A percentile compares a stretch with the other conserved stretches of the same genome.
Evolutionary conservation across 2,888 invertebrate species (phyloP).

Genomic region (Saturnia japonica): DNA sequence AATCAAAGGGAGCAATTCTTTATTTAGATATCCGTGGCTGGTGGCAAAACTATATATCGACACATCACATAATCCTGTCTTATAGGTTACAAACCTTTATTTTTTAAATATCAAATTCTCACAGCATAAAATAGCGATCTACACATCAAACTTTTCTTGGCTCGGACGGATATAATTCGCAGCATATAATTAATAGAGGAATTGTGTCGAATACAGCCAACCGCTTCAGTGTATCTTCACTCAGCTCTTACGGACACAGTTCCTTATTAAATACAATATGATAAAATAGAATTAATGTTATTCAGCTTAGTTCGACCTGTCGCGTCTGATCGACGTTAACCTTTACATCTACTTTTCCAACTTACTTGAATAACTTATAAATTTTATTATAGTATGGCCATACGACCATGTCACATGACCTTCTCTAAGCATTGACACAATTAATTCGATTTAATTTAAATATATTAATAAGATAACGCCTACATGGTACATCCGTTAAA

Average conservation of each 20-base stretch:
- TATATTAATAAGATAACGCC: background rate
- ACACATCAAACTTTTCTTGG: background rate
- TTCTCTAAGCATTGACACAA: background rate
- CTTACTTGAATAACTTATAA: background rate
- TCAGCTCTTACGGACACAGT: background rate
- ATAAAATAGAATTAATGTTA: background rate
- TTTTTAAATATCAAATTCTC: too few species aligned
- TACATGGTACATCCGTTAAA: background rate
- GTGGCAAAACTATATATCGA: too few species aligned
- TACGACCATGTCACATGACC: background rate
- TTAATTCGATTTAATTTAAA: background rate
- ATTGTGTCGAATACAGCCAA: background rate
- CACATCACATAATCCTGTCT: too few species aligned
- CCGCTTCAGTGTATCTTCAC: background rate
- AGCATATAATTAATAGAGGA: background rate
- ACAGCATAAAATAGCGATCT: too few species aligned
- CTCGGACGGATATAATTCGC: background rate
- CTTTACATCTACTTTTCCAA: background rate
- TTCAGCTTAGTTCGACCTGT: background rate
- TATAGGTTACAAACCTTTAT: too few species aligned
- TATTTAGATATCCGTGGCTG: too few species aligned
- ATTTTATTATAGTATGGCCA: background rate
- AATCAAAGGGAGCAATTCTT: too few species aligned
- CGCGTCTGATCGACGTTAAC: background rate
- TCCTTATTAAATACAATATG: too few species aligned